Evolutionary conservation across 92 coral and sea anemone species (phyloP).

Genomic region (Bergia puertoricense): DNA sequence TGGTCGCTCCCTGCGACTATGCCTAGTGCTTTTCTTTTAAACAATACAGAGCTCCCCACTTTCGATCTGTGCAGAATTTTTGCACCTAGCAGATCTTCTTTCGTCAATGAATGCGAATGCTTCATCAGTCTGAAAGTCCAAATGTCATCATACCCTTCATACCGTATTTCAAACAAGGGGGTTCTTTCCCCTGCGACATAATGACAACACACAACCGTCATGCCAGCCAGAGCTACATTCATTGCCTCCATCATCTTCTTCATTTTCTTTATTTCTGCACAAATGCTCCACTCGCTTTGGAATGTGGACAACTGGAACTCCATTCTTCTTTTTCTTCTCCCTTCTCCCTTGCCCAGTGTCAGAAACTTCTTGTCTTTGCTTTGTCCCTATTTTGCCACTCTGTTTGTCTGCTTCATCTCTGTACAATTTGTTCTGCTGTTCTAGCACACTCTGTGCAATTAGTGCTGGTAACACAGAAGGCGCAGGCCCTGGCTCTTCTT

Average conservation of each 20-base stretch:
- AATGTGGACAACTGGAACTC: slow-evolving; percentile 8
- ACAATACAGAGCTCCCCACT: slow-evolving; percentile 21
- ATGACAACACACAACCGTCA: slow-evolving; percentile 19
- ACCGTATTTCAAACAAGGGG: slow-evolving; percentile 8
- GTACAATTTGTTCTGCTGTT: slow-evolving; percentile 35
- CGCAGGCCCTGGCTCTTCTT: background rate
- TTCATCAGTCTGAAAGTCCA: slow-evolving; percentile 2
- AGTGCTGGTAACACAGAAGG: slow-evolving; percentile 16
- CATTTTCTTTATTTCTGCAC: slow-evolving; percentile 16
- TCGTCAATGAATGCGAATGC: background rate
- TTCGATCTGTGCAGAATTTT: background rate
- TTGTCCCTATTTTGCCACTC: background rate
- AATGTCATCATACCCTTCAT: slow-evolving; percentile 15
- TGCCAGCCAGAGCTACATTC: background rate
- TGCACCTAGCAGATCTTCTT: background rate
- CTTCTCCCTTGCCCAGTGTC: background rate
- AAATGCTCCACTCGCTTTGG: slow-evolving; percentile 29
- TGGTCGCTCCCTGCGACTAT: background rate
- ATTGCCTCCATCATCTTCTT: background rate
- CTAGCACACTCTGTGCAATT: slow-evolving; percentile 1
- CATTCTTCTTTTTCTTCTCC: background rate
- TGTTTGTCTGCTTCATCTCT: slow-evolving; percentile 30
- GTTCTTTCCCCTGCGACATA: slow-evolving; percentile 5
- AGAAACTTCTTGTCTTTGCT: background rate
- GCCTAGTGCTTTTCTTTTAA: slow-evolving; percentile 12